A percentile compares a stretch with the other conserved stretches of the same genome.
Conservation (phyloP, 2,113 vertebrate species). For the Gasterosteus nipponicus region DNA sequence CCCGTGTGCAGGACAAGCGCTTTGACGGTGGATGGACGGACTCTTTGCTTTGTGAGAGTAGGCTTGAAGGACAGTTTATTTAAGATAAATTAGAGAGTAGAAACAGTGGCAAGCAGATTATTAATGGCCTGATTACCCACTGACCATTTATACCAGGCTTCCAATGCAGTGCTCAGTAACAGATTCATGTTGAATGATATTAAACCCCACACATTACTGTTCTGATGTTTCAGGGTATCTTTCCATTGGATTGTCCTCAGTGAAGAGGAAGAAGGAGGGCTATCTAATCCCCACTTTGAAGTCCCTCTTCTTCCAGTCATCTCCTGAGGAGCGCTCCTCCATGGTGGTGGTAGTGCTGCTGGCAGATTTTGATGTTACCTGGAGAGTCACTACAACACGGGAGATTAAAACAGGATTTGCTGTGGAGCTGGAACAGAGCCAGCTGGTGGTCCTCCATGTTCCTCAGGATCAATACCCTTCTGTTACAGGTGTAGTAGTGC, state of each 20-base stretch:
- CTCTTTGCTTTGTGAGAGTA: not conserved
- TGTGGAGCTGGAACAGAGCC: conserved; percentile 72
- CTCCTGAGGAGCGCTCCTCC: conserved; percentile 78
- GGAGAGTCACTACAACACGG: conserved; percentile 67
- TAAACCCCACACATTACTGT: not conserved
- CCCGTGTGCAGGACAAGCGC: too few relatives aligned
- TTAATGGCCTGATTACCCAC: not conserved
- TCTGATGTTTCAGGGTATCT: conserved; percentile 80
- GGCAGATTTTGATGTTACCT: conserved; percentile 73
- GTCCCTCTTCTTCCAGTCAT: conserved; percentile 85
- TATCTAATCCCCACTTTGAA: conserved; percentile 83
- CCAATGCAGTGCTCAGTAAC: not conserved
- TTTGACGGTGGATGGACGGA: not conserved
- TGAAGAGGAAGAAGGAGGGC: conserved; percentile 69
- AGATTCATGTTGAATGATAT: not conserved
- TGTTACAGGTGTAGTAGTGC: conserved; percentile 54
- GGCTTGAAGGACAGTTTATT: not conserved
- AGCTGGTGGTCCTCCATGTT: conserved; percentile 82
- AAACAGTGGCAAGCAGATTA: not conserved
- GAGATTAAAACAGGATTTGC: conserved; percentile 72
- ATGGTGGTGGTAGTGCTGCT: conserved; percentile 89
- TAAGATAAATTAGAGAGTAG: not conserved
- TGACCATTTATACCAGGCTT: not conserved
- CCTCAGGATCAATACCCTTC: conserved; percentile 72
- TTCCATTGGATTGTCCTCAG: conserved; percentile 81